A percentile compares a stretch with the other conserved stretches of the same genome.
These are phyloP conservation scores for Acromyrmex echinatior DNA, from an alignment of 1,140 invertebrate species.

Conservation along the genomic window DNA sequence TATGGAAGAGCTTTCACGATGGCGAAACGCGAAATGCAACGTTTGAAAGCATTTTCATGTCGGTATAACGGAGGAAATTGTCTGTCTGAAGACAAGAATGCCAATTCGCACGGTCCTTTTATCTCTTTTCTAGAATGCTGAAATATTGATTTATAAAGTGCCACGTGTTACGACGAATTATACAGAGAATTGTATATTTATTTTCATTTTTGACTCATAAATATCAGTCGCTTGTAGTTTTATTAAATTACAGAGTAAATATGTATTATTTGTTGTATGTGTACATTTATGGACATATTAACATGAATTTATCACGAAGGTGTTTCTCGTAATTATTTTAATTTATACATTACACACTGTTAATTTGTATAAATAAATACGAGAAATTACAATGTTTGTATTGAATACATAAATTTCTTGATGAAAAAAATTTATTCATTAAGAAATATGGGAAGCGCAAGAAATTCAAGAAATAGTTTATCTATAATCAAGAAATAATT, in stretches of 20 bases:
- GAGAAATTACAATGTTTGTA: neutral
- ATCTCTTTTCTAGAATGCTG: constrained; percentile 12
- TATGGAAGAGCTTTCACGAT: neutral
- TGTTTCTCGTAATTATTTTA: neutral
- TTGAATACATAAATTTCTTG: neutral
- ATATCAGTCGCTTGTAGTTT: neutral
- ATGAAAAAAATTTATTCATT: neutral
- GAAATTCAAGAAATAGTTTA: neutral
- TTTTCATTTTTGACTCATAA: neutral
- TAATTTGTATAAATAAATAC: neutral
- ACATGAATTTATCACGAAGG: neutral
- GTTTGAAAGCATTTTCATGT: constrained; percentile 46
- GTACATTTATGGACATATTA: neutral
- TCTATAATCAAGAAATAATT: neutral
- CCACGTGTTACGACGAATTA: constrained; percentile 34
- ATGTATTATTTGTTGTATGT: neutral
- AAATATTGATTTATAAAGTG: constrained; percentile 46
- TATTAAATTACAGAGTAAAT: constrained; percentile 6
- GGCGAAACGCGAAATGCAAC: constrained; percentile 5
- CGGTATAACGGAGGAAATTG: neutral
- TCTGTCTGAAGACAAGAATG: neutral
- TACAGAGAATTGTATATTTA: constrained; percentile 1
- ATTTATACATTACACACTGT: neutral
- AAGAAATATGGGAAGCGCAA: neutral
- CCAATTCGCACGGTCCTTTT: constrained; percentile 29